Base-by-base conservation (phyloP, 1,140 invertebrate species). In the Eulimnadia texana region DNA sequence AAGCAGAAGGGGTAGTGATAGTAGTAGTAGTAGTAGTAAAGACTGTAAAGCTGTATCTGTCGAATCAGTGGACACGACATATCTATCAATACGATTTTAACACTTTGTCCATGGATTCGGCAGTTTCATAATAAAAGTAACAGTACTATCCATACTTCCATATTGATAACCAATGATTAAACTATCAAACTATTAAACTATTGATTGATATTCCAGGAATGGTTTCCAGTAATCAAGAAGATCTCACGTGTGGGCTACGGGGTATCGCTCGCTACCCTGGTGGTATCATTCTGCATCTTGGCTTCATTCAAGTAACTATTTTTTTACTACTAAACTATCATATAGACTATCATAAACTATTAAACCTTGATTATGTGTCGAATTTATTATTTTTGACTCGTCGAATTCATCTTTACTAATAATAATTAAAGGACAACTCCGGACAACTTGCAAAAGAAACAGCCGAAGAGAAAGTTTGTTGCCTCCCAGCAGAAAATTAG, bases 171-270 rank as follows among this genome's bases (percentile, higher is more conserved):
- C 59, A 16, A 23, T 55, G 25, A 25, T n/a, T 71, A 69, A 68
- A 69, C 63, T 58, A 58, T 58, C 19, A 28, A 16, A 11, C 33
- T 11, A 9, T 27, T 2, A 29, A 10, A n/a, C 22, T 50, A 54
- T 58, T 56, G 13, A 57, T 67, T 25, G 49, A 50, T 68, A 11
- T 53, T 74, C 66, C 70, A 81, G 77, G 73, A 73, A 64, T 82
- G 80, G 70, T 47, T 86, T 47, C 78, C 78, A 0, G 71, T 78
- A 19, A 76, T 86, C n/a, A 82, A 81, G 67, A 72, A 73, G 3
- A 80, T 86, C 52, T 81, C 82, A 23, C 79, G 79, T 66, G 71
- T 83, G n/a, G 85, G 85, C 1, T 87, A 87, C 66, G 75, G 78
- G 0, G 72, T 86, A 9, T 87, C 85, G 0, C 72, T 87, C 2